Base-by-base conservation (phyloP, 2,113 vertebrate genomes). In the Serinus canaria region DNA sequence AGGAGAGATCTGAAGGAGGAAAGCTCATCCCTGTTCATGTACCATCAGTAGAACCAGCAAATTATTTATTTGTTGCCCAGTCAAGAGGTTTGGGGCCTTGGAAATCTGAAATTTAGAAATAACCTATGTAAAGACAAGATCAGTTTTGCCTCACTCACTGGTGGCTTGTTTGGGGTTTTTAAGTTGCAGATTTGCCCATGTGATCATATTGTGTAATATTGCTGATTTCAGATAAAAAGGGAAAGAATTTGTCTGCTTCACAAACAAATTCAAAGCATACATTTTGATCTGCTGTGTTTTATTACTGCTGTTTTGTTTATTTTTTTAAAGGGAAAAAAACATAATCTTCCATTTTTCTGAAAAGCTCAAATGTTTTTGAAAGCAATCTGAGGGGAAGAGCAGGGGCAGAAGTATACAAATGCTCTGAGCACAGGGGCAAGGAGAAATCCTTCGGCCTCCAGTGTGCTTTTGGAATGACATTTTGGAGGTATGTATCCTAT, bases 41-140 rank as follows among this genome's bases (percentile, higher is more conserved):
- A 49, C 17, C 6, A 8, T 25, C 55, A 60, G 39, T 2, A 86
- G 43, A 92, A 74, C 4, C 0, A 4, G 55, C 11, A 50, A 69
- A 35, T 77, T 69, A 44, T 50, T 90, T 63, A 35, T 47, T 75
- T 93, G 21, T 78, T 85, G 80, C 55, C 33, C 55, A 55, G 43
- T 43, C 25, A 68, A 79, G 70, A 83, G 1, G 2, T 82, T 55
- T 66, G 15, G 12, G 13, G 27, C 50, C 83, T 86, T 59, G 59
- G 8, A 92, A 88, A 92, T 21, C 31, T 79, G 28, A 75, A 81
- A 70, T 60, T 60, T 47, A 87, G 43, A 80, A 90, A 33, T 43
- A 63, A 13, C 0, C 0, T 17, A 15, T 1, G 0, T 15, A 79
- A 69, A 79, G 31, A 46, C 28, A 0, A 82, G 49, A 79, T n/a